Conservation (phyloP, 2,113 vertebrate species). For the Cebus imitator region DNA sequence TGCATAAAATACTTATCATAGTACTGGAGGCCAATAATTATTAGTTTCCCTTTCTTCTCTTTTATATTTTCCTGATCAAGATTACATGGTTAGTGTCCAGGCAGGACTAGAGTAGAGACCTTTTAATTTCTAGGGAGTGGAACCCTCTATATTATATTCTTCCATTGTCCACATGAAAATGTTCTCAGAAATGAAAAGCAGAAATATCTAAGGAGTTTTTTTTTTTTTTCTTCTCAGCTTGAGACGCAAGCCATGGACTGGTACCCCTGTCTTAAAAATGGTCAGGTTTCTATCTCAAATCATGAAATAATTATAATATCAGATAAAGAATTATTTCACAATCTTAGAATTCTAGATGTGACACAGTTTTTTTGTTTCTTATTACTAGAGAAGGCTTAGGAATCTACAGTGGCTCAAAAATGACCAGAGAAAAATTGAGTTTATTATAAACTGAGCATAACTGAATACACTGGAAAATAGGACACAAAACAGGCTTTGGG, state of each 20-base stretch:
- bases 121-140: background rate
- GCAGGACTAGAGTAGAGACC: background rate
- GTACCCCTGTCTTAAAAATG: background rate
- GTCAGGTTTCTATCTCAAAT: background rate
- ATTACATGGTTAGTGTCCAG: background rate
- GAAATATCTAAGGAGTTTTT: background rate
- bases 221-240: background rate
- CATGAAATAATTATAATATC: background rate
- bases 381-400: background rate
- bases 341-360: background rate
- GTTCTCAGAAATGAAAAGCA: background rate
- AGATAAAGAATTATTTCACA: background rate
- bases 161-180: background rate
- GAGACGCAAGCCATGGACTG: background rate
- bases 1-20: background rate
- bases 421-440: background rate
- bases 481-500: background rate
- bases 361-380: background rate
- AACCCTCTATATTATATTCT: background rate
- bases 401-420: background rate
- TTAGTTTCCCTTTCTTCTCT: background rate
- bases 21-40: background rate
- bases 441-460: background rate
- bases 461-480: background rate
- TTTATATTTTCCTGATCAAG: background rate